Conservation (phyloP, 2,113 vertebrate species). For the Thryonomys swinderianus region DNA sequence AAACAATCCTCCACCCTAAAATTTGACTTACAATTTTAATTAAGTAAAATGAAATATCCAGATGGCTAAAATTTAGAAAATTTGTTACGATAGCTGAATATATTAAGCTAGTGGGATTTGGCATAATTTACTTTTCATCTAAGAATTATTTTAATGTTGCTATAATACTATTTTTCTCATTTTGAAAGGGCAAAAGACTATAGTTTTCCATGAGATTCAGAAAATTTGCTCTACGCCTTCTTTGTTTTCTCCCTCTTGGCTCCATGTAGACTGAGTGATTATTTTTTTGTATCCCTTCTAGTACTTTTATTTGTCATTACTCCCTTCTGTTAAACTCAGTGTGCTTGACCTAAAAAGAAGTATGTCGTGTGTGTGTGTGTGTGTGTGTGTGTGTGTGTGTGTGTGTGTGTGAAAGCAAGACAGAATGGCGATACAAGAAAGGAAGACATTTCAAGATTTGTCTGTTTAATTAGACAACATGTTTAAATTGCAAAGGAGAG, state of each 20-base stretch:
- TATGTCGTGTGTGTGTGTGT: background rate
- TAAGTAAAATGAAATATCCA: constrained; percentile 46
- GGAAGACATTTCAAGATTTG: constrained; percentile 71
- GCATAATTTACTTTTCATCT: constrained; percentile 50
- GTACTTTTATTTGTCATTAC: constrained; percentile 69
- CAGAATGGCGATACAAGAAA: constrained; percentile 21
- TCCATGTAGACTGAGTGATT: constrained; percentile 59
- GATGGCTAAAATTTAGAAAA: constrained; percentile 36
- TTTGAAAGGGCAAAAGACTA: constrained; percentile 58
- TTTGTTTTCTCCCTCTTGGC: constrained; percentile 51
- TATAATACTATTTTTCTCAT: constrained; percentile 53
- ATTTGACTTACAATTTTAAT: constrained; percentile 8
- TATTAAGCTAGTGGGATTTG: background rate
- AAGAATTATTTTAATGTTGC: constrained; percentile 31
- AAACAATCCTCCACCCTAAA: background rate
- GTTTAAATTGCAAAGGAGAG: constrained; percentile 66
- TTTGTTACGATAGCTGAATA: background rate
- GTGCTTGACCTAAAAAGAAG: constrained; percentile 63
- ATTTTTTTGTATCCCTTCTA: constrained; percentile 72
- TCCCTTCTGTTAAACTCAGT: constrained; percentile 67
- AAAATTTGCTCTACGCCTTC: constrained; percentile 18
- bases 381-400: background rate
- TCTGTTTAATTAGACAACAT: constrained; percentile 72
- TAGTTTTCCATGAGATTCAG: constrained; percentile 46
- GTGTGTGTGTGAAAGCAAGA: constrained; percentile 2